These are phyloP conservation scores for Aleadryas rufinucha DNA, from an alignment of 2,113 vertebrate genomes.

Conservation along the genomic window DNA sequence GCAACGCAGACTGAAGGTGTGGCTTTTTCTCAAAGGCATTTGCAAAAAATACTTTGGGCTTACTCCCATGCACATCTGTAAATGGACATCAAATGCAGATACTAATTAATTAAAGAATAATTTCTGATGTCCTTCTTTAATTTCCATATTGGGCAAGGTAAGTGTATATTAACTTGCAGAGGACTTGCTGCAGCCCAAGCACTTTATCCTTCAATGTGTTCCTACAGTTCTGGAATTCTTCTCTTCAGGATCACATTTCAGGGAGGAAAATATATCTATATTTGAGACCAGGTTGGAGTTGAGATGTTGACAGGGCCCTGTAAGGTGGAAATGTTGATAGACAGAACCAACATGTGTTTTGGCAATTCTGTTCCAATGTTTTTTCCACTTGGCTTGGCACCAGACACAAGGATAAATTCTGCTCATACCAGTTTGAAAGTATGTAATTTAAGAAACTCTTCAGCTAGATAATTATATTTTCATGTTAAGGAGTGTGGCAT, in stretches of 20 bases:
- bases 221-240: not conserved
- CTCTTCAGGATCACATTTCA: not conserved
- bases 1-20: not conserved
- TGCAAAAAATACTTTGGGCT: not conserved
- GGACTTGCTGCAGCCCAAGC: not conserved
- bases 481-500: not conserved
- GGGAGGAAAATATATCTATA: not conserved
- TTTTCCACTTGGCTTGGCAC: constrained; percentile 18
- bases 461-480: constrained; percentile 44
- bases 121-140: not conserved
- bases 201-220: not conserved
- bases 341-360: not conserved
- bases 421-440: not conserved
- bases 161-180: not conserved
- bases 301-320: not conserved
- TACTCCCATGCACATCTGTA: not conserved
- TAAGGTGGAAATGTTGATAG: not conserved
- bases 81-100: not conserved
- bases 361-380: not conserved
- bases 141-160: not conserved
- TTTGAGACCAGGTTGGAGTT: not conserved
- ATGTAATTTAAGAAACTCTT: constrained; percentile 28
- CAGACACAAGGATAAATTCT: constrained; percentile 20
- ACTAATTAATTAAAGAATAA: not conserved
- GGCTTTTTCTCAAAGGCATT: not conserved